Evolutionary conservation across 2,113 vertebrate species (phyloP).

Genomic region (Cettia cetti): DNA sequence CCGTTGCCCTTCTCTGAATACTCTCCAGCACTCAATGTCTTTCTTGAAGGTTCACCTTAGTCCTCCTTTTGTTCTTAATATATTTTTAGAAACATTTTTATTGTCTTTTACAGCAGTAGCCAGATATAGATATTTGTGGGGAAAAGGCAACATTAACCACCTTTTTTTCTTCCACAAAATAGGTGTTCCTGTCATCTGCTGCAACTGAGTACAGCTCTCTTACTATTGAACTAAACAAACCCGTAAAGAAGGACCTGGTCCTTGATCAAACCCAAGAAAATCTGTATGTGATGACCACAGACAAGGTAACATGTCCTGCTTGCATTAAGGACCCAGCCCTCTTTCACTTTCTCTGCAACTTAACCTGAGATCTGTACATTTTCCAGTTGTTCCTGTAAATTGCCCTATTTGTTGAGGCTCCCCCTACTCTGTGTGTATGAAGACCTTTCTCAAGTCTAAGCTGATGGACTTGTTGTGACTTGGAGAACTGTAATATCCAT

Average conservation of each 20-base stretch:
- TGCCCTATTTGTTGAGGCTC: background rate
- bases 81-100: background rate
- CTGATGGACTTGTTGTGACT: background rate
- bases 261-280: conserved; percentile 77
- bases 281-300: conserved; percentile 88
- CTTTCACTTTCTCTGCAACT: background rate
- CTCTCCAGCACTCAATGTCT: background rate
- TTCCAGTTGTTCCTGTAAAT: background rate
- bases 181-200: conserved; percentile 79
- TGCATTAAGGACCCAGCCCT: background rate
- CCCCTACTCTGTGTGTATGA: background rate
- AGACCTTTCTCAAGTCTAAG: background rate
- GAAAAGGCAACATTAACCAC: background rate
- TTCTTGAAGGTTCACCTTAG: background rate
- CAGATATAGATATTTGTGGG: background rate
- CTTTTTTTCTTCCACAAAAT: conserved; percentile 21
- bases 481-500: background rate
- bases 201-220: conserved; percentile 75
- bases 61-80: background rate
- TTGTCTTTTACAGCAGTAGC: background rate
- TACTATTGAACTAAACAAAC: conserved; percentile 71
- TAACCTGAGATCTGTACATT: background rate
- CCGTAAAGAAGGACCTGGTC: conserved; percentile 85
- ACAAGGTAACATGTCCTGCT: conserved; percentile 76
- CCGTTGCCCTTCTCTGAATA: background rate